A percentile compares a stretch with the other conserved stretches of the same genome.
phyloP scores from a whole-genome alignment of 2,888 invertebrate species.

The Gastracanthus pulcherrimus region DNA sequence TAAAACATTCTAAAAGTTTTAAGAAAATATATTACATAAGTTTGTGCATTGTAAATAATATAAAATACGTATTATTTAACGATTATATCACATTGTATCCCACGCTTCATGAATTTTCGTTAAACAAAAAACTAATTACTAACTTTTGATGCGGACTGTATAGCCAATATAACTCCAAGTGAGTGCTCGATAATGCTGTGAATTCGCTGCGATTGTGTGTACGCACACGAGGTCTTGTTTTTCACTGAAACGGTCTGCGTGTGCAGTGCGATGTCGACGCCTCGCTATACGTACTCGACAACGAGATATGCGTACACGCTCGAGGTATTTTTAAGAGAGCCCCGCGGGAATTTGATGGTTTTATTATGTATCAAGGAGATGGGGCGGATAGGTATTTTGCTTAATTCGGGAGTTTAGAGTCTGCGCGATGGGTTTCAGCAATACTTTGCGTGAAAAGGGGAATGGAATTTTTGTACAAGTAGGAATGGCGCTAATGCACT shows the following conservation, averaged over 20 bases:
- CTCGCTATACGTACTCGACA: no score
- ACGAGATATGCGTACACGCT: no score
- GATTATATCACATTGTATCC: no score
- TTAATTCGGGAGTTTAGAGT: constrained; percentile 23
- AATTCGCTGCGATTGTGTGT: neutral
- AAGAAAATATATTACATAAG: no score
- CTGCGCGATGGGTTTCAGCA: neutral
- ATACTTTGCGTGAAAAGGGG: neutral
- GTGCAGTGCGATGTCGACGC: neutral
- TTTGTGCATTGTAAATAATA: no score
- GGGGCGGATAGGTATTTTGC: neutral
- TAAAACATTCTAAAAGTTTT: no score
- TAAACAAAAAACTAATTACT: no score
- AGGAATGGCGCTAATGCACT: neutral
- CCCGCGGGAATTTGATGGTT: neutral
- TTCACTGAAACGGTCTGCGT: neutral
- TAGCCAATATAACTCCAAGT: no score
- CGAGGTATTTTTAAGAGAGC: neutral
- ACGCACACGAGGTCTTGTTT: neutral
- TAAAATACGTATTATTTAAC: no score
- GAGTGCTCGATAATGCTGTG: neutral
- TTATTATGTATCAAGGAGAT: constrained; percentile 21
- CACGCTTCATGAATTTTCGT: no score
- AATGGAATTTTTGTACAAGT: neutral
- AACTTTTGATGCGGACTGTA: no score